These are phyloP conservation scores for Athene noctua DNA, from an alignment of 2,113 vertebrate species.

Conservation along the genomic window DNA sequence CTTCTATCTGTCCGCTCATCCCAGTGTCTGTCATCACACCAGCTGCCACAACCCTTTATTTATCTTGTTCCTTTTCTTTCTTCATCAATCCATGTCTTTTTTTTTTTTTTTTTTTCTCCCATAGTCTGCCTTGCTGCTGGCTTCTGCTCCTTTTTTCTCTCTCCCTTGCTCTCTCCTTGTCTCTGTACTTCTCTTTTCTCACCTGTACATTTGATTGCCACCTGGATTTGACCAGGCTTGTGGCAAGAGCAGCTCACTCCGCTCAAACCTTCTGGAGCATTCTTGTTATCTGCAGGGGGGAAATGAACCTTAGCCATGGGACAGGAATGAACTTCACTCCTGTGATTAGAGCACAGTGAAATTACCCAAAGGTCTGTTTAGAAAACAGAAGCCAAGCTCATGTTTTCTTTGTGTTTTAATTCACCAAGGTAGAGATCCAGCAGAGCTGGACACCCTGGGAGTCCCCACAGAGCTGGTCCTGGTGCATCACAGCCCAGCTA, in stretches of 20 bases:
- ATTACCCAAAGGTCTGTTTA: background rate
- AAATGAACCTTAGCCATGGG: fast-evolving
- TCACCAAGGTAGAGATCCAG: background rate
- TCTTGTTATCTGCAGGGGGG: fast-evolving
- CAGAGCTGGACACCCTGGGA: background rate
- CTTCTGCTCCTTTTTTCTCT: conserved; percentile 8
- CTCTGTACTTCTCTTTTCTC: background rate
- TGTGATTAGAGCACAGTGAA: background rate
- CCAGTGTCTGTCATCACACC: conserved; percentile 5
- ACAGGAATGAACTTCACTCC: background rate
- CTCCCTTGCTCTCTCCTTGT: background rate
- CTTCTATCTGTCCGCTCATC: background rate
- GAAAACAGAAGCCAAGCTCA: background rate
- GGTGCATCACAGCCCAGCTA: fast-evolving
- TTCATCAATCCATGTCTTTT: background rate
- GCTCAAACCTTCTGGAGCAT: background rate
- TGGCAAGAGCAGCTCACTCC: background rate
- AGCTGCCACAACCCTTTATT: background rate
- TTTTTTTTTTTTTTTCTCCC: background rate
- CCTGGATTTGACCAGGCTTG: background rate
- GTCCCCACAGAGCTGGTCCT: fast-evolving
- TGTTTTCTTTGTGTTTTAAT: background rate
- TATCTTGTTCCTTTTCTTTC: conserved; percentile 12
- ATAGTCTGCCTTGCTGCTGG: background rate
- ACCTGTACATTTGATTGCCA: background rate